A percentile compares a stretch with the other conserved stretches of the same genome.
Conservation (phyloP, 2,113 vertebrate species). For the Balaeniceps rex region DNA sequence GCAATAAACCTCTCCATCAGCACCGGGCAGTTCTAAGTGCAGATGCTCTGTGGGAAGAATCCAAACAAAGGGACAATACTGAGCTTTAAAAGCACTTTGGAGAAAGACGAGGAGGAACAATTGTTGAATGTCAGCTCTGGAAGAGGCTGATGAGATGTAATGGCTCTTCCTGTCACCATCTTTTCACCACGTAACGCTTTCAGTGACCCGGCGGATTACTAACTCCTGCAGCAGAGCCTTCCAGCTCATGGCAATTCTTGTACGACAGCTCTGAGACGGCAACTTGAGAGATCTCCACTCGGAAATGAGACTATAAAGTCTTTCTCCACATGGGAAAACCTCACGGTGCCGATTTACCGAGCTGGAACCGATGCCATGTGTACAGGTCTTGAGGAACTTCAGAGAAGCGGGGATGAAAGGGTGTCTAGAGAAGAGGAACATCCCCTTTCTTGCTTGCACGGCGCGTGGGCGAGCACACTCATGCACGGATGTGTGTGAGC, state of each 20-base stretch:
- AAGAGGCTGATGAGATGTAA: background rate
- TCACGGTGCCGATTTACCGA: background rate
- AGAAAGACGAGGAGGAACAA: background rate
- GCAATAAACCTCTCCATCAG: slow-evolving; percentile 11
- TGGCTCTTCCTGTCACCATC: background rate
- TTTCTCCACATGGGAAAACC: background rate
- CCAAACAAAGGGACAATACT: background rate
- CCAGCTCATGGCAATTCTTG: background rate
- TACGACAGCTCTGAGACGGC: background rate
- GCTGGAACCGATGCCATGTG: background rate
- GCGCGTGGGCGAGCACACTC: background rate
- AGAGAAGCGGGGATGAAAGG: background rate
- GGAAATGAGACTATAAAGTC: background rate
- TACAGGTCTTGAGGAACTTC: background rate
- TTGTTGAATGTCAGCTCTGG: background rate
- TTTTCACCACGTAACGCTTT: background rate
- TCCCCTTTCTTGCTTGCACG: background rate
- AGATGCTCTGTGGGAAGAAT: background rate
- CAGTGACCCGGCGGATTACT: background rate
- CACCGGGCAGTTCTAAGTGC: slow-evolving; percentile 14
- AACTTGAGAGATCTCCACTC: background rate
- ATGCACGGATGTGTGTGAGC: background rate
- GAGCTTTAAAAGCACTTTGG: slow-evolving; percentile 3
- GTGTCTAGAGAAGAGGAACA: fast-evolving
- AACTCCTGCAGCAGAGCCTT: background rate